Evolutionary conservation across 2,113 vertebrate genomes (phyloP).

Genomic region (Entomyzon cyanotis): DNA sequence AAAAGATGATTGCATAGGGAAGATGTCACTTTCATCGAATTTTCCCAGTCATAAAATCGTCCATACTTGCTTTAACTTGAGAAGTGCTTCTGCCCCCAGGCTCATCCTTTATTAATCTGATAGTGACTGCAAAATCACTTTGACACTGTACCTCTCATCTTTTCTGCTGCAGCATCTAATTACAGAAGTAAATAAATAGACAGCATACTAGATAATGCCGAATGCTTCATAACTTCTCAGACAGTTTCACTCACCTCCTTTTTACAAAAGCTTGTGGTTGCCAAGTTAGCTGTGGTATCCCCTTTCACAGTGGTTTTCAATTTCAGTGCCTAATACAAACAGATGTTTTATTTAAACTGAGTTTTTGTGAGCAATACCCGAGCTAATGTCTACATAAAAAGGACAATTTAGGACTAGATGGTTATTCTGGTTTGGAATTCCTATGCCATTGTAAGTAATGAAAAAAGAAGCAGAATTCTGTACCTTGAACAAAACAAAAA

Average conservation of each 20-base stretch:
- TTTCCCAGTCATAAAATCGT: neutral
- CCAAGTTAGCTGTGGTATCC: constrained; percentile 87
- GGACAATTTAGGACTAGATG: neutral
- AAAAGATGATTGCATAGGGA: neutral
- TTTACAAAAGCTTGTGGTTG: constrained; percentile 88
- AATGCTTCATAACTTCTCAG: neutral
- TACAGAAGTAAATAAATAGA: neutral
- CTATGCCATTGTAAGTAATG: neutral
- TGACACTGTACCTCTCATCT: neutral
- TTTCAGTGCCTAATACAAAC: constrained; percentile 86
- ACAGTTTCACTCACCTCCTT: constrained; percentile 86
- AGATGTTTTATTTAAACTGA: constrained; percentile 34
- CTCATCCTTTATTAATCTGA: neutral
- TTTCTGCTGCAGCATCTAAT: neutral
- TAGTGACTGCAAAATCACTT: neutral
- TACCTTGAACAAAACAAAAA: neutral
- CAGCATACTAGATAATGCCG: neutral
- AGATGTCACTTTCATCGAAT: neutral
- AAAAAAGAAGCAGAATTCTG: neutral
- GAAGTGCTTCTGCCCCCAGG: neutral
- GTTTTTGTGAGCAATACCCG: neutral
- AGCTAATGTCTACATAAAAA: neutral
- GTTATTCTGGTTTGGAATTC: neutral
- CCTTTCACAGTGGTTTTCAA: constrained; percentile 95
- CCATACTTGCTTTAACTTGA: neutral